Base-by-base conservation (phyloP, 2,888 invertebrate species). In the Hermaeophaga mercurialis region DNA sequence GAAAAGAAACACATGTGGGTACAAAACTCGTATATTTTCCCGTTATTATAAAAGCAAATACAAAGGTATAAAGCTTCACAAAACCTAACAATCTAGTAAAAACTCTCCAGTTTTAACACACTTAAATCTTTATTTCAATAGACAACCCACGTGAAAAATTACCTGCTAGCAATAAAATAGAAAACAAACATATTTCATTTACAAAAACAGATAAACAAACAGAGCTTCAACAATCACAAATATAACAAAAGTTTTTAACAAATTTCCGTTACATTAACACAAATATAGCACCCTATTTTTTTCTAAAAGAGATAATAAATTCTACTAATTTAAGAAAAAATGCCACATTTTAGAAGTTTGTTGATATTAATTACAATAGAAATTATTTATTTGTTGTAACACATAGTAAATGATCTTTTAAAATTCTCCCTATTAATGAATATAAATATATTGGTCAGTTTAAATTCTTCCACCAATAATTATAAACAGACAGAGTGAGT, bases 31-130 rank as follows among this genome's bases (percentile, higher is more conserved):
- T 65, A 60, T 58, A 64, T 63, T 66, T 62, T 61, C 44, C 45
- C 55, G 54, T 54, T 56, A 56, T 62, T 66, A 65, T 65, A 64
- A 68, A 66, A 67, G 64, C 65, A 47, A 60, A 66, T 70, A 66
- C 66, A 69, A 65, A 68, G 54, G 61, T 66, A 66, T 66, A 67
- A 69, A 67, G 66, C 66, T 60, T 56, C 58, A 67, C 64, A 67
- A 69, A 52, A 66, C 61, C 66, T 67, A 70, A 68, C 66, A 58
- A 59, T 62, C 62, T 63, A 66, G 49, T 61, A 61, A 62, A 68
- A 66, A 66, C 66, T 66, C 66, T 68, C 67, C 65, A 62, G 59
- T 50, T 54, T 60, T 58, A 70, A 68, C 68, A 67, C 67, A 64
- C 66, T 58, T 67, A 64, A 65, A 57, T 59, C 38, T 46, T 60